Percentiles rank a stretch among this genome's conserved stretches.
phyloP scores from a whole-genome alignment of 1,140 invertebrate species.

The Pogonus chalceus region DNA sequence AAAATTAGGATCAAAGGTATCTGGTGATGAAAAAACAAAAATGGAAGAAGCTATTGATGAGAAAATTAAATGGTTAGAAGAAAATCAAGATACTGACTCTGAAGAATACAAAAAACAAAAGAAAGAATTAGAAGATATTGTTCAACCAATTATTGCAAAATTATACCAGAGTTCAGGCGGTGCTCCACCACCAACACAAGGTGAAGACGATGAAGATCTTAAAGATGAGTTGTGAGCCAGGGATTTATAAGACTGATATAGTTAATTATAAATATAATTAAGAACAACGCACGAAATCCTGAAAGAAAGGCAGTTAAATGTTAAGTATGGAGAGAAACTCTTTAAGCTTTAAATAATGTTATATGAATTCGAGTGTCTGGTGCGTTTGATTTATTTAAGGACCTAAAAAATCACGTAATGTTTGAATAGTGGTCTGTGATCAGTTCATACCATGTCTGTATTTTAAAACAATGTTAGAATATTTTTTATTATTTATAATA shows the following conservation, averaged over 20 bases:
- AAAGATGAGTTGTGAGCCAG: conserved; percentile 77
- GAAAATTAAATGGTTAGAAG: conserved; percentile 96
- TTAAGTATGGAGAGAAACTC: not conserved
- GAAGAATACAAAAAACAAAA: conserved; percentile 95
- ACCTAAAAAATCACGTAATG: not conserved
- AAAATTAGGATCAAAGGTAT: conserved; percentile 88
- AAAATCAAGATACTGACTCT: conserved; percentile 86
- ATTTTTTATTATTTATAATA: no score
- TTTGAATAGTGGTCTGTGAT: not conserved
- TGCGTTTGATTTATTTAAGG: not conserved
- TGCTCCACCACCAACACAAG: conserved; percentile 54
- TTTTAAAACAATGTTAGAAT: not conserved
- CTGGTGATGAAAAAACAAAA: conserved; percentile 86
- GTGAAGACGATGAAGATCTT: conserved; percentile 61
- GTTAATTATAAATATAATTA: not conserved
- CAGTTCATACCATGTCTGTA: not conserved
- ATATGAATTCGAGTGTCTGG: not conserved
- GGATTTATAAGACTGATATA: not conserved
- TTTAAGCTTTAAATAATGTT: not conserved
- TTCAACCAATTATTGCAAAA: conserved; percentile 96
- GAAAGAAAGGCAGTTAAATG: not conserved
- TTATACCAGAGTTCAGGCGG: conserved; percentile 81
- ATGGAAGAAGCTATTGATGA: conserved; percentile 95
- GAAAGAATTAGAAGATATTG: conserved; percentile 91
- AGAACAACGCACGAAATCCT: not conserved